Evolutionary conservation across 1,140 invertebrate genomes (phyloP).

Genomic region (Polypedilum vanderplanki): DNA sequence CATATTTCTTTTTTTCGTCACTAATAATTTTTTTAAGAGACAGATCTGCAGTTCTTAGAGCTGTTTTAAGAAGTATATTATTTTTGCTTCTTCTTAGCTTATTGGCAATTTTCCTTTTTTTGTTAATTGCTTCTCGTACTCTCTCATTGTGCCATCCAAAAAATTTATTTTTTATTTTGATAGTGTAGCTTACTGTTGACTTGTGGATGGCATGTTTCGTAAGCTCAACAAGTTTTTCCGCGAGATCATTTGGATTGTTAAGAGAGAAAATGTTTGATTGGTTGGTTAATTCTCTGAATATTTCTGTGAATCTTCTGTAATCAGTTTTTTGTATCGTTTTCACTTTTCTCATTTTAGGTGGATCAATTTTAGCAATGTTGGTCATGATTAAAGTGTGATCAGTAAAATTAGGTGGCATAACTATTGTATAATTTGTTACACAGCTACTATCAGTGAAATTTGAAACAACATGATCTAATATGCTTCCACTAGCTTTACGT

Average conservation of each 20-base stretch:
- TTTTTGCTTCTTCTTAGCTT: background rate
- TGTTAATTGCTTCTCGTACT: background rate
- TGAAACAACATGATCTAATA: background rate
- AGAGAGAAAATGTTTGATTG: too few species aligned
- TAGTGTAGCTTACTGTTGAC: too few species aligned
- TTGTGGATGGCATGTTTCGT: background rate
- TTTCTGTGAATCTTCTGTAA: background rate
- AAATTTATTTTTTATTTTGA: too few species aligned
- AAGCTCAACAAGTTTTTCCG: background rate
- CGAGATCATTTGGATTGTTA: background rate
- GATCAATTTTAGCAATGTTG: background rate
- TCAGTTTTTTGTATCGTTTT: background rate
- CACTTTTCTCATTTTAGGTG: background rate
- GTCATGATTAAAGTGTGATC: background rate
- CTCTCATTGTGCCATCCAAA: too few species aligned
- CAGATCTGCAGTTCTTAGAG: too few species aligned
- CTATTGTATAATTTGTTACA: background rate
- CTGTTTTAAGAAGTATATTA: background rate
- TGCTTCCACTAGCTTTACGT: background rate
- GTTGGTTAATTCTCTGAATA: too few species aligned
- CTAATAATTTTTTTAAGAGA: background rate
- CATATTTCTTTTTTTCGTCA: background rate
- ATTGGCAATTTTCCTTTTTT: background rate
- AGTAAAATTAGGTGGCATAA: background rate
- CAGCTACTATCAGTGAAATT: background rate